Evolutionary conservation across 2,888 invertebrate genomes (phyloP), one percentile per base, ranked within the genome.

Genomic region (Xestia sexstrigata): DNA sequence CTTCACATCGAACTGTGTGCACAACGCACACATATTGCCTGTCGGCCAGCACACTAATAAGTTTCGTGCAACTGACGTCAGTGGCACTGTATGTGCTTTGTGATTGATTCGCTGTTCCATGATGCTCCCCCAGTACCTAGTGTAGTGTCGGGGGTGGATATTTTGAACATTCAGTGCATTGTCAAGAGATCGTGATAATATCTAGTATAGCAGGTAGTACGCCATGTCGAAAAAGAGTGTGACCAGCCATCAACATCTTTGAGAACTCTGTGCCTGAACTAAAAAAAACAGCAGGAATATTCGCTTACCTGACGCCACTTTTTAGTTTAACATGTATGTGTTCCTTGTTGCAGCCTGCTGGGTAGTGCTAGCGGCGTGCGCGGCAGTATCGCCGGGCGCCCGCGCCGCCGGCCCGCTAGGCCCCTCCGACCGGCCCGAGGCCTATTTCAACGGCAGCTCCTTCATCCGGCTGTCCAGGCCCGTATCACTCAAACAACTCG

Each of bases 391-490:
- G 70, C 81, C 89, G n/a, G 88, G 87, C 71, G 88, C 83, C 63
- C 88, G 81, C 76, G 94, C 92, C 78, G 93, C 91, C 52, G 92
- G 90, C 26, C 96, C 96, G 49, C 93, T 94, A 76, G 97, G 97
- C 26, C 97, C 97, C 77, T 97, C 97, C 72, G 97, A 97, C 88
- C 97, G 97, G 76, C 97, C 98, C 76, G 98, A 98, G 95, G 98
- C 98, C 67, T 98, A 98, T 94, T 98, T 98, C 95, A 98, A 98
- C 95, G 98, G 98, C 88, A 98, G 98, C 89, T 97, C 98, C 35
- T 98, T 98, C 93, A 97, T 98, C 86, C 97, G 98, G 91, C 97
- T 98, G 86, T 95, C 97, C 85, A 97, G 97, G 81, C 98, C 98
- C 76, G 97, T 98, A 92, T 98, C 98, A 78, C 97, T 98, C 89